Evolutionary conservation across 2,888 invertebrate genomes (phyloP).

Genomic region (Aelia acuminata): DNA sequence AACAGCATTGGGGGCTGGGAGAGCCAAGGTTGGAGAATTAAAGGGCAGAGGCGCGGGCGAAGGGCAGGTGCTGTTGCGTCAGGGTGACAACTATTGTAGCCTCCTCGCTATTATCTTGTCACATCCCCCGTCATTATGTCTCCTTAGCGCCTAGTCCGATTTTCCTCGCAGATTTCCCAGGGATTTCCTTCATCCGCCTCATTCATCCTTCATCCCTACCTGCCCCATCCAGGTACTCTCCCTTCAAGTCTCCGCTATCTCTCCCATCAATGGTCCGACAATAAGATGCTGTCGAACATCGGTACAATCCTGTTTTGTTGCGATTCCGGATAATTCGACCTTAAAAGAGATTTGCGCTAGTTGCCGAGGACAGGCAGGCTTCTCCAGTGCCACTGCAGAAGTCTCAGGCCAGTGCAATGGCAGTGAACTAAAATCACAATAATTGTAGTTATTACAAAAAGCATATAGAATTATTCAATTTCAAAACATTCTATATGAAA

Average conservation of each 20-base stretch:
- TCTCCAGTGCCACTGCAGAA: too few relatives aligned
- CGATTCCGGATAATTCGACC: background rate
- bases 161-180: constrained; percentile 52
- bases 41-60: background rate
- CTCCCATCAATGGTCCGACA: background rate
- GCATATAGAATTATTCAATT: too few relatives aligned
- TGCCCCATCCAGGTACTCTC: background rate
- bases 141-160: constrained; percentile 19
- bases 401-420: too few relatives aligned
- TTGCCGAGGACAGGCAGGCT: background rate
- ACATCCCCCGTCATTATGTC: constrained; percentile 22
- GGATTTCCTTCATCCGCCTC: constrained; percentile 52
- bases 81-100: constrained; percentile 33
- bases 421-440: background rate
- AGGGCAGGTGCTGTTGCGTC: constrained; percentile 53
- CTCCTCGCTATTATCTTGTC: constrained; percentile 52
- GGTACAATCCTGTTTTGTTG: constrained; percentile 28
- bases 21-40: constrained; percentile 10
- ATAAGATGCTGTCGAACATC: constrained; percentile 17
- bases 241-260: background rate
- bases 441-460: too few relatives aligned
- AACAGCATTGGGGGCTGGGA: background rate
- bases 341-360: background rate
- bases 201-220: constrained; percentile 49
- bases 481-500: too few relatives aligned